Conservation (phyloP, 2,113 vertebrate genomes). For the Butorides virescens region DNA sequence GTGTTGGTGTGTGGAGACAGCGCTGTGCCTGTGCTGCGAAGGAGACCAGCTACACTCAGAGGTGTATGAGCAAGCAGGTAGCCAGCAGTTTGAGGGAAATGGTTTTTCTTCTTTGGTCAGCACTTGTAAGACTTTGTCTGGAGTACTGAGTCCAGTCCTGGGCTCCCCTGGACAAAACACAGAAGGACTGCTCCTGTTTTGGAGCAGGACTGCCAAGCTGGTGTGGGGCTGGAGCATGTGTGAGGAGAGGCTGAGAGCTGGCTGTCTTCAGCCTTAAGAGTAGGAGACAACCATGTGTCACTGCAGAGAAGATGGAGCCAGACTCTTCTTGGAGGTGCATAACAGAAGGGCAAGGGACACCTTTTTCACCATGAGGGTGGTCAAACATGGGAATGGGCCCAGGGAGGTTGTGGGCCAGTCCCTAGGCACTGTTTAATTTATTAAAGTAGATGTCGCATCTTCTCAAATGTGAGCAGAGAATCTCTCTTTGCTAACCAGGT, state of each 20-base stretch:
- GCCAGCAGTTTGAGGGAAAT: background rate
- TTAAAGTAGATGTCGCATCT: background rate
- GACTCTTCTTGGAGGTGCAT: background rate
- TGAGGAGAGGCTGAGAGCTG: background rate
- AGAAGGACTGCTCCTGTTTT: background rate
- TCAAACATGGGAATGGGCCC: background rate
- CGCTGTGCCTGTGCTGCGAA: background rate
- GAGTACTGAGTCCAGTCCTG: background rate
- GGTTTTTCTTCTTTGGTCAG: background rate
- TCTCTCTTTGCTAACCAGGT: background rate
- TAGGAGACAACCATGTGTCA: background rate
- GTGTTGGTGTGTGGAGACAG: background rate
- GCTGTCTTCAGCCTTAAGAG: background rate
- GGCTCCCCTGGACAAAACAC: background rate
- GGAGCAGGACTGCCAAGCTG: background rate
- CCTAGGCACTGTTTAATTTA: background rate
- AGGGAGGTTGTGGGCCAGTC: background rate
- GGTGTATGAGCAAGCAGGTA: background rate
- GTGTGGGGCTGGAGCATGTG: background rate
- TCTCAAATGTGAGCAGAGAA: background rate
- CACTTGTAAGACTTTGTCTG: background rate
- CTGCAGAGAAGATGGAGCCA: background rate
- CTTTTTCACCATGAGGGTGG: background rate
- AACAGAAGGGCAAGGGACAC: background rate
- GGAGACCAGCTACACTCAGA: background rate